These are phyloP conservation scores for Fratercula arctica DNA, from an alignment of 2,797 vertebrate species.

Conservation along the genomic window DNA sequence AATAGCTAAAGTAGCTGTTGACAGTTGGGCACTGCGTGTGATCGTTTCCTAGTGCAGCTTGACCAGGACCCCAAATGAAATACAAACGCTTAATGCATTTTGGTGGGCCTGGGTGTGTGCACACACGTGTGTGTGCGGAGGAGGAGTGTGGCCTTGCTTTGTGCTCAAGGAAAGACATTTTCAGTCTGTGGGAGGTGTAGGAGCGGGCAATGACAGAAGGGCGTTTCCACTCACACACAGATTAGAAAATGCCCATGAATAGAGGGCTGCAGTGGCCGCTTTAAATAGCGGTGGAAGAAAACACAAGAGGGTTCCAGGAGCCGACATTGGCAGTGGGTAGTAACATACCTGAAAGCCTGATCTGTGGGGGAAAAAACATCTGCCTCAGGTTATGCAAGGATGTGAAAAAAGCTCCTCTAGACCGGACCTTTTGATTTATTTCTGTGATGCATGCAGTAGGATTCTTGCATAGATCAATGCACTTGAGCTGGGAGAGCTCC, in stretches of 20 bases:
- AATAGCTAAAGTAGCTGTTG: background rate
- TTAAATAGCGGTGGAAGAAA: background rate
- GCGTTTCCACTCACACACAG: background rate
- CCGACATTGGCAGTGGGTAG: background rate
- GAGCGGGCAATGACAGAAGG: background rate
- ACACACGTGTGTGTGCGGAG: background rate
- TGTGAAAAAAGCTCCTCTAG: background rate
- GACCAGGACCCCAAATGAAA: background rate
- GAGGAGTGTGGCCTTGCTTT: background rate
- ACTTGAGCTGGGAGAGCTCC: background rate
- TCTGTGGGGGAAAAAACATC: background rate
- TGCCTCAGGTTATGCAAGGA: background rate
- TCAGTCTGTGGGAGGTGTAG: background rate
- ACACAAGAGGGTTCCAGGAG: background rate
- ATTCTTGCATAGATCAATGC: background rate
- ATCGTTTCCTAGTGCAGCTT: background rate
- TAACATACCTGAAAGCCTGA: background rate
- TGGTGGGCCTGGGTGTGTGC: background rate
- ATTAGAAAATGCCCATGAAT: background rate
- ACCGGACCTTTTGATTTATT: conserved; percentile 19
- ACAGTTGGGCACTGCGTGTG: background rate
- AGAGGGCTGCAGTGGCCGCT: background rate
- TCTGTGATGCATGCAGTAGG: background rate
- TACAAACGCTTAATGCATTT: background rate
- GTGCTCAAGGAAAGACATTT: background rate